Base-by-base conservation (phyloP, 2,797 vertebrate genomes). In the Gymnopithys bicolor region DNA sequence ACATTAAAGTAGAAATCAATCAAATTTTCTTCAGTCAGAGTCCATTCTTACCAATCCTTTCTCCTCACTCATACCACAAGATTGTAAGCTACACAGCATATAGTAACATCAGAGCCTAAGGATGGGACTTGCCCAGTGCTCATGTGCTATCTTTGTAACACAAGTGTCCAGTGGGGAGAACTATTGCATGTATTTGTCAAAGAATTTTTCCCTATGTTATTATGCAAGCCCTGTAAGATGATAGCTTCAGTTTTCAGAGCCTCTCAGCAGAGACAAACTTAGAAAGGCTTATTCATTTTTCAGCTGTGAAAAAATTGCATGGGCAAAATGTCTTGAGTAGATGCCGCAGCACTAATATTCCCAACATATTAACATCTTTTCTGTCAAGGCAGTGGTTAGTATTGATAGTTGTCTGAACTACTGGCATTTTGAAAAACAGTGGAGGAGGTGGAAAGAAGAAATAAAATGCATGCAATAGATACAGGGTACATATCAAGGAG, bases 1-100 rank as follows among this genome's bases (percentile, higher is more conserved):
- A 86, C 55, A 86, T 90, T 87, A 55, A 79, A 88, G 73, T n/a
- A 52, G 77, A 93, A 88, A 81, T 41, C 53, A 73, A 55, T 59
- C 85, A 84, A 28, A 73, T 90, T 93, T 89, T 94, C 41, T 92
- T 89, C 2, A 78, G 52, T 53, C 53, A 89, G 30, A 80, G 45
- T 59, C 41, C 59, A 76, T 27, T 32, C 17, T 56, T 69, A 81
- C 41, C 48, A 90, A 76, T 75, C 39, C 32, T 45, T 87, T 74
- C 55, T 59, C 58, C 39, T 90, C 80, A 70, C 51, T 92, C 10
- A 11, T 64, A 56, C 21, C n/a, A 58, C 67, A 80, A 67, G 49
- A 80, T 17, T 84, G n/a, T 32, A 87, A 79, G 10, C 24, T 89
- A 74, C 32, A 69, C 0, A 81, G 43, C 63, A 48, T 41, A 76